These are phyloP conservation scores for Anser brachyrhynchus DNA, from an alignment of 2,113 vertebrate species.

Conservation along the genomic window DNA sequence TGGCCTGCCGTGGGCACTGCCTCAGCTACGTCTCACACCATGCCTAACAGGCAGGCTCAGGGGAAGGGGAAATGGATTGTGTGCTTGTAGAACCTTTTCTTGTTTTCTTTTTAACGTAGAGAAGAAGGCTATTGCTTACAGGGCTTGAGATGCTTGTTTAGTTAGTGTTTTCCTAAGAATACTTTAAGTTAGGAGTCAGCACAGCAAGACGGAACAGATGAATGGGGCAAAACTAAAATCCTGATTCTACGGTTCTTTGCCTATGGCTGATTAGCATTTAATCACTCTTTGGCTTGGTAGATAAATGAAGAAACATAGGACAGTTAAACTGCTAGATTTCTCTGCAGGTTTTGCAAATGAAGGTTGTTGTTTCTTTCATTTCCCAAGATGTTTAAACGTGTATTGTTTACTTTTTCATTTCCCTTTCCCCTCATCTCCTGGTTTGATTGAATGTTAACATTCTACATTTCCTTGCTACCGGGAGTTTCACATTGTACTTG, in stretches of 20 bases:
- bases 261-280: neutral
- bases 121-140: neutral
- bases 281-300: neutral
- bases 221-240: neutral
- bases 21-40: neutral
- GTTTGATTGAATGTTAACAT: neutral
- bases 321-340: neutral
- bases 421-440: neutral
- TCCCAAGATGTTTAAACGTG: neutral
- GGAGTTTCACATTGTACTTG: neutral
- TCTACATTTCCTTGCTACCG: neutral
- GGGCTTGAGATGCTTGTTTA: neutral
- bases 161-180: neutral
- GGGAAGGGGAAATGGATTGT: neutral
- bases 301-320: neutral
- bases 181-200: neutral
- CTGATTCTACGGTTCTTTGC: neutral
- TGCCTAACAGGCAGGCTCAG: neutral
- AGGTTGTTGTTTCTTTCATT: neutral
- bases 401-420: neutral
- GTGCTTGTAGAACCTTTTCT: neutral
- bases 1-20: rapidly evolving
- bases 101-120: neutral
- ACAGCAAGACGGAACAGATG: neutral
- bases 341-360: neutral